Percentiles rank a stretch among this genome's conserved stretches.
Conservation (phyloP, 2,113 vertebrate genomes). For the Tenrec ecaudatus region DNA sequence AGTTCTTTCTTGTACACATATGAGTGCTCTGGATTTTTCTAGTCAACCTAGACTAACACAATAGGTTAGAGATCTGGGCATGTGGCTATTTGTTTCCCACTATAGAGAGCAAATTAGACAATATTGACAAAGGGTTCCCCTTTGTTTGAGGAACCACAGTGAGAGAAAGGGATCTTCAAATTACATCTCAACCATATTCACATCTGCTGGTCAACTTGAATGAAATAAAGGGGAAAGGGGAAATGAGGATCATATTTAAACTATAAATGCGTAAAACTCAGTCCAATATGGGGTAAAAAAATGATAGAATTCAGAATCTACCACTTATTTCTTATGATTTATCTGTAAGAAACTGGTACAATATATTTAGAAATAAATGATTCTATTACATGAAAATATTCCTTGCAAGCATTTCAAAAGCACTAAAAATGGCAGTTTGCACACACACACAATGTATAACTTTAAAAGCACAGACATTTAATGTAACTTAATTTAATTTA, state of each 20-base stretch:
- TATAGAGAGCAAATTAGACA: slow-evolving; percentile 48
- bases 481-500: not conserved
- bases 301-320: slow-evolving; percentile 78
- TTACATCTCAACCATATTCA: slow-evolving; percentile 79
- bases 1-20: no score
- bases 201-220: slow-evolving; percentile 82
- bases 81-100: slow-evolving; percentile 39
- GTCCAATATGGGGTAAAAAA: slow-evolving; percentile 80
- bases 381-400: slow-evolving; percentile 82
- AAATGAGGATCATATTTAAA: slow-evolving; percentile 78
- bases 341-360: slow-evolving; percentile 81
- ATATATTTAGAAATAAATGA: slow-evolving; percentile 80
- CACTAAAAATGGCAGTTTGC: not conserved
- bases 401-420: slow-evolving; percentile 77
- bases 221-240: slow-evolving; percentile 80
- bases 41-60: no score
- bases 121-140: slow-evolving; percentile 57
- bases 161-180: slow-evolving; percentile 76
- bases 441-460: not conserved
- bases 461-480: slow-evolving; percentile 9
- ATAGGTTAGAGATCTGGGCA: slow-evolving; percentile 24
- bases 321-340: slow-evolving; percentile 82
- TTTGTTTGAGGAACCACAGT: slow-evolving; percentile 74
- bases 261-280: slow-evolving; percentile 81
- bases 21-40: no score